phyloP scores from a whole-genome alignment of 2,113 vertebrate species.

The Pachyramphus minor region DNA sequence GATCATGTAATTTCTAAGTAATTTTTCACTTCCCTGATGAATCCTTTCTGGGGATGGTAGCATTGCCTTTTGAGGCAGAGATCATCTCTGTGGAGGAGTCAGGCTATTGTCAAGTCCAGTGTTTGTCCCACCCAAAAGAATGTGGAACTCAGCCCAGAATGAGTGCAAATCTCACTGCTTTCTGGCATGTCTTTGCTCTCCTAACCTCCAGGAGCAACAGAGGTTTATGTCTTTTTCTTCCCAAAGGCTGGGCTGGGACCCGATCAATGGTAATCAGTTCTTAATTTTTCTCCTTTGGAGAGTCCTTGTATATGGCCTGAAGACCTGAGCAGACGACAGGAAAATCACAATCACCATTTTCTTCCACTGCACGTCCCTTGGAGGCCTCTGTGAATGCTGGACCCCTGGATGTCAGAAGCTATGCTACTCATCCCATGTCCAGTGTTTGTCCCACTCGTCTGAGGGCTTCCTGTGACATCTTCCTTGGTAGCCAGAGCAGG shows the following conservation, averaged over 20 bases:
- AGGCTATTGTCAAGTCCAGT: no score
- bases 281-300: neutral
- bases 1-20: neutral
- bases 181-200: neutral
- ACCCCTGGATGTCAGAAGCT: neutral
- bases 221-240: neutral
- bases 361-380: fast-evolving
- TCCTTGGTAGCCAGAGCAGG: neutral
- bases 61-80: neutral
- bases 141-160: neutral
- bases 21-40: neutral
- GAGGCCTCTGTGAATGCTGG: neutral
- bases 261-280: neutral
- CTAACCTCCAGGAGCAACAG: neutral
- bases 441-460: neutral
- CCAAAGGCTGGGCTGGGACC: neutral
- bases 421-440: neutral
- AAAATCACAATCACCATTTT: neutral
- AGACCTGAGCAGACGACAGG: neutral
- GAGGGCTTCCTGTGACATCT: neutral
- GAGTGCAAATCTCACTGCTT: neutral
- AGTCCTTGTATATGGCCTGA: neutral
- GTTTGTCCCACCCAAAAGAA: neutral
- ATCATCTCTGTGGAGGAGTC: neutral
- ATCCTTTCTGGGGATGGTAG: neutral